phyloP scores from a whole-genome alignment of 1,140 invertebrate species.

The Neotoxoptera formosana region DNA sequence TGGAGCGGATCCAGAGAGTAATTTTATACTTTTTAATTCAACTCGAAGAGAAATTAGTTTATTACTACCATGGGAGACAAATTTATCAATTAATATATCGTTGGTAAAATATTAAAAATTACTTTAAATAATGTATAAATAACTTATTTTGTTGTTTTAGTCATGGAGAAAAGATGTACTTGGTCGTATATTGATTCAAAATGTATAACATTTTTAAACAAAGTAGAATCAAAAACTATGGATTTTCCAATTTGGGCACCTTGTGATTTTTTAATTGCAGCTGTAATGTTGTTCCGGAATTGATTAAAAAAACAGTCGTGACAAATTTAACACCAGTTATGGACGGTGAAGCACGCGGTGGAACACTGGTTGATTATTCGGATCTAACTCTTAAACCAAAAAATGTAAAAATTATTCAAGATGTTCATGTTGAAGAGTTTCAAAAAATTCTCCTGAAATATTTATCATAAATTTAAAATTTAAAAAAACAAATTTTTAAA shows the following conservation, averaged over 20 bases:
- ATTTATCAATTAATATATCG: not conserved
- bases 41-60: not conserved
- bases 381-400: not conserved
- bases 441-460: not conserved
- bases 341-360: not conserved
- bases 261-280: not conserved
- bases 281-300: not conserved
- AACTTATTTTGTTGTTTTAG: not conserved
- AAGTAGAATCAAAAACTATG: not conserved
- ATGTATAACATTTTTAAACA: not conserved
- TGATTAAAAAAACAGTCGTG: not conserved
- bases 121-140: not conserved
- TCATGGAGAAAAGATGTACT: not conserved
- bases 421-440: not conserved
- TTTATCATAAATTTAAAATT: not conserved
- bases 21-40: slow-evolving; percentile 5
- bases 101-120: not conserved
- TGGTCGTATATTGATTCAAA: not conserved
- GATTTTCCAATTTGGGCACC: not conserved
- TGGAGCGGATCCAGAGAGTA: not conserved
- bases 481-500: not conserved
- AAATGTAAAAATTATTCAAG: not conserved
- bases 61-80: not conserved
- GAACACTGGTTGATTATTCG: not conserved
- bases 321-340: not conserved